These are phyloP conservation scores for Crotalus horridus DNA, from an alignment of 2,113 vertebrate genomes.

Conservation along the genomic window DNA sequence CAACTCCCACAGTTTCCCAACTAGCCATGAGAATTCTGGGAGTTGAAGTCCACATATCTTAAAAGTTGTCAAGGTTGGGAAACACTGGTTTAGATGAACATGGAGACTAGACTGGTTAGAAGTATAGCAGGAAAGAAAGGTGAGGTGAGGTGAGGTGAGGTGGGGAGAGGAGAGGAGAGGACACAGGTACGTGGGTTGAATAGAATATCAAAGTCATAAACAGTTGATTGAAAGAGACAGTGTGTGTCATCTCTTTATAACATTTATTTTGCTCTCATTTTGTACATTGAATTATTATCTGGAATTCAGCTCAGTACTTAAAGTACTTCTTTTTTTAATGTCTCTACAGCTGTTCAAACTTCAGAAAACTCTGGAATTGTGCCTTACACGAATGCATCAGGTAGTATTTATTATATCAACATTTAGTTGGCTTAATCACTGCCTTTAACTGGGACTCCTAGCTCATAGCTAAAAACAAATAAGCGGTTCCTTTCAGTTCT, in stretches of 20 bases:
- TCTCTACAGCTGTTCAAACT: slow-evolving; percentile 15
- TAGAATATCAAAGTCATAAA: slow-evolving; percentile 13
- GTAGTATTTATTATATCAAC: slow-evolving; percentile 35
- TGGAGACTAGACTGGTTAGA: not conserved
- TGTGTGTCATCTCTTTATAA: not conserved
- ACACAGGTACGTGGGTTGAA: not conserved
- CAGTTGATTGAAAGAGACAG: not conserved
- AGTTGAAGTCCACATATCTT: not conserved
- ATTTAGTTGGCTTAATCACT: slow-evolving; percentile 6
- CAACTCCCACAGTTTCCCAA: not conserved
- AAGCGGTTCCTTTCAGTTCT: not conserved
- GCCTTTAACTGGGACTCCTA: not conserved
- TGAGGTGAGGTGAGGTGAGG: too few species aligned
- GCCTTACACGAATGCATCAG: slow-evolving; percentile 43
- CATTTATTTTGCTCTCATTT: not conserved
- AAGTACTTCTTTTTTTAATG: not conserved
- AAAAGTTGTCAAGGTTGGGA: not conserved
- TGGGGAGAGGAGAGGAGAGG: too few species aligned
- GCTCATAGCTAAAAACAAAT: not conserved
- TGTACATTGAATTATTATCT: not conserved
- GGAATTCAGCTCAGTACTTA: slow-evolving; percentile 23
- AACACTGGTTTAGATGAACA: not conserved
- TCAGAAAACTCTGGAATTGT: slow-evolving; percentile 43
- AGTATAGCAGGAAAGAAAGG: not conserved
- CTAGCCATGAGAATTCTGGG: not conserved